These are phyloP conservation scores for Temnopleurus reevesii DNA, from an alignment of 53 echinoderm and acorn worm genomes.

Conservation along the genomic window DNA sequence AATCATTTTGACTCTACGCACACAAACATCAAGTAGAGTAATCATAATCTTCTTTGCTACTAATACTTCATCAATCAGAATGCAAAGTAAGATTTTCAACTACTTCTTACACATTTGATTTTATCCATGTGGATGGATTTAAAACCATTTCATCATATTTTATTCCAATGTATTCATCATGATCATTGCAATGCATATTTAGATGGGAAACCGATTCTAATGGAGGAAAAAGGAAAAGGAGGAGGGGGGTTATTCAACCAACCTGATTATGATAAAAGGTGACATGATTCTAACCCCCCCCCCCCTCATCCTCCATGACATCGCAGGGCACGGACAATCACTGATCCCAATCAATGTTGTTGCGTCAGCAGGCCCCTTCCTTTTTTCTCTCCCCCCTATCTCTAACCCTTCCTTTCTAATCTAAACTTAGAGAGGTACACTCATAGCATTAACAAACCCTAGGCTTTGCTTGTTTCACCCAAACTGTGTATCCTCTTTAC, in stretches of 20 bases:
- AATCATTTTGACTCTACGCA: too few relatives aligned
- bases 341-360: constrained; percentile 13
- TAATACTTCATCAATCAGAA: too few relatives aligned
- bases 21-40: too few relatives aligned
- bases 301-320: too few relatives aligned
- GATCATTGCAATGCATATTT: too few relatives aligned
- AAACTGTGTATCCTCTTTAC: neutral
- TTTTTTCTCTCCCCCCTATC: too few relatives aligned
- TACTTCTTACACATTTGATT: too few relatives aligned
- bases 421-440: neutral
- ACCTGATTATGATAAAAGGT: constrained; percentile 1
- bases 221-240: neutral
- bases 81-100: too few relatives aligned
- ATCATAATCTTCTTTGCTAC: too few relatives aligned
- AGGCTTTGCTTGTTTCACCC: neutral
- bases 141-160: too few relatives aligned
- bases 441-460: neutral
- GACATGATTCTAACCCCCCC: neutral
- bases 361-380: constrained; percentile 29
- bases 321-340: neutral
- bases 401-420: neutral
- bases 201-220: neutral
- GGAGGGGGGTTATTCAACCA: constrained; percentile 15
- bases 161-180: too few relatives aligned
- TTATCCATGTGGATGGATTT: too few relatives aligned